Evolutionary conservation across 2,113 vertebrate genomes (phyloP).

Genomic region (Cyprinus carpio): DNA sequence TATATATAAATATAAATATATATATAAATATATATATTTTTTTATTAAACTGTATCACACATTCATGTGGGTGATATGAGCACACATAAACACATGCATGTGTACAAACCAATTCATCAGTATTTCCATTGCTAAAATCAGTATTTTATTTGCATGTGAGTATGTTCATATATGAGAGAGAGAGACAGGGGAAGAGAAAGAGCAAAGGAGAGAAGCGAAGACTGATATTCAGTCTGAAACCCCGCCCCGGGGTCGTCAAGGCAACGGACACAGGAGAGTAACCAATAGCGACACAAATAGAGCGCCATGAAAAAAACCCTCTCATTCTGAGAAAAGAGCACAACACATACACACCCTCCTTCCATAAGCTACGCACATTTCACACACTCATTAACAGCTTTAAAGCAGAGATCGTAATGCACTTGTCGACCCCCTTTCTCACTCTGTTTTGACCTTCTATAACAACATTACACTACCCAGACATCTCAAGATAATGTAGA

Average conservation of each 20-base stretch:
- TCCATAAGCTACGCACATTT: constrained; percentile 33
- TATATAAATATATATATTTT: no score
- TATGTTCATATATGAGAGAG: background rate
- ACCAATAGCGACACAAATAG: constrained; percentile 44
- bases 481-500: constrained; percentile 5
- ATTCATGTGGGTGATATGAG: background rate
- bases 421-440: background rate
- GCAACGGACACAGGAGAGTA: constrained; percentile 48
- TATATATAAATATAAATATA: no score
- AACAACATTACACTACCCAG: background rate
- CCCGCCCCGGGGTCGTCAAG: constrained; percentile 41
- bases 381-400: constrained; percentile 32
- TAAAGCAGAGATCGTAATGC: constrained; percentile 2
- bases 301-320: constrained; percentile 39
- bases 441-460: background rate
- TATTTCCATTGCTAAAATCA: background rate
- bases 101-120: background rate
- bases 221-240: constrained; percentile 31
- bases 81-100: background rate
- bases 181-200: background rate
- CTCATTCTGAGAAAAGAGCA: background rate
- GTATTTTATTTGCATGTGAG: background rate
- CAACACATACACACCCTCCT: constrained; percentile 19
- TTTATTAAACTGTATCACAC: no score
- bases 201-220: background rate